Base-by-base conservation (phyloP, 2,113 vertebrate species). In the Aldabrachelys gigantea region DNA sequence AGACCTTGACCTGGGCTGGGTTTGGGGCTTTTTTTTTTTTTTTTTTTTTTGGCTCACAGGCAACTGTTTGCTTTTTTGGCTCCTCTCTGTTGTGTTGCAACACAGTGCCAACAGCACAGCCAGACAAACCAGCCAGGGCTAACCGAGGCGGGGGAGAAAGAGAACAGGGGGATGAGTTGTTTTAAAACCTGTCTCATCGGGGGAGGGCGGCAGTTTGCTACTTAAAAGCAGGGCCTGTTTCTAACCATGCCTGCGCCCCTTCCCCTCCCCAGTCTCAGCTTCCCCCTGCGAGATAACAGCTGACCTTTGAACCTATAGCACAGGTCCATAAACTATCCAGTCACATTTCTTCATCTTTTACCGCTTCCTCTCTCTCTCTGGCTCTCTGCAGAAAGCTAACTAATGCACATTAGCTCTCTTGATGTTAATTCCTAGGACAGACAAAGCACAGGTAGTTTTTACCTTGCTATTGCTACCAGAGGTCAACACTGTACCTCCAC, bases 1-100 rank as follows among this genome's bases (percentile, higher is more conserved):
- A 97, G 97, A 97, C 97, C 97, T 97, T 97, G 97, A 97, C 97
- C 96, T 0, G 82, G 47, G 27, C 84, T 94, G 89, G 91, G 69
- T 85, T 89, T 96, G 95, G 91, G 92, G 90, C 95, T 91, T 96
- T 96, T 96, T 96, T 97, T 52, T 96, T 62, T 52, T 96, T 62
- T 1, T 65, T 1, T 0, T 84, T 62, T 62, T 57, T 27, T 19
- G 3, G 89, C 89, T 93, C 56, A 84, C 44, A 53, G 12, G 25
- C 6, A 2, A 8, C 10, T 59, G 44, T 49, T 12, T 62, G 29
- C 82, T 11, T 59, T 29, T 44, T 27, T 22, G 52, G 35, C 21
- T 54, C 22, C 31, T 81, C 80, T 38, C 11, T 41, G 29, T 10
- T 7, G 14, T 27, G 44, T 31, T 47, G 38, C 82, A 19, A 83